A percentile compares a stretch with the other conserved stretches of the same genome.
These are phyloP conservation scores for Calidris pugnax DNA, from an alignment of 2,113 vertebrate genomes.

Conservation along the genomic window DNA sequence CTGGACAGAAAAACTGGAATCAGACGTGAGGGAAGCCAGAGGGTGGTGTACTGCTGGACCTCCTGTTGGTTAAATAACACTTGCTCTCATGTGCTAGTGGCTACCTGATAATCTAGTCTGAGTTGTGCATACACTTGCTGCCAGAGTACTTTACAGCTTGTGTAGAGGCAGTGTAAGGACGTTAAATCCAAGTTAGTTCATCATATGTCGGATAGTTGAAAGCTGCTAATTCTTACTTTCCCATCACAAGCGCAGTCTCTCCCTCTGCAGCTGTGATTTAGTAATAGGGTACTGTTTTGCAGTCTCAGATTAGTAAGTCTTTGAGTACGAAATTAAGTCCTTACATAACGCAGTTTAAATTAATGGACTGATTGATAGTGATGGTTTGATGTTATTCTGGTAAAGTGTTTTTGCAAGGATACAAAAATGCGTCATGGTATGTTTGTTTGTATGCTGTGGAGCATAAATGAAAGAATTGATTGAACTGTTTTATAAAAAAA, in stretches of 20 bases:
- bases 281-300: neutral
- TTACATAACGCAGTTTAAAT: neutral
- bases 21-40: neutral
- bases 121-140: neutral
- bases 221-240: neutral
- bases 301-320: neutral
- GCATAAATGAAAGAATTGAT: neutral
- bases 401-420: neutral
- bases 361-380: neutral
- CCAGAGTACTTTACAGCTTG: neutral
- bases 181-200: neutral
- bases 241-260: neutral
- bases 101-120: neutral
- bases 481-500: neutral
- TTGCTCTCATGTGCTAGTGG: neutral
- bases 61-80: neutral
- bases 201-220: neutral
- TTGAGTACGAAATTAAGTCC: neutral
- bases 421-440: neutral
- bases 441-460: neutral
- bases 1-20: neutral
- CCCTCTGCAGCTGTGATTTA: conserved; percentile 2
- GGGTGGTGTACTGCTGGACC: neutral
- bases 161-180: neutral
- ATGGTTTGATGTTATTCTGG: neutral